Evolutionary conservation across 1,140 invertebrate species (phyloP), one percentile per base, ranked within the genome.

Genomic region (Pantala flavescens): DNA sequence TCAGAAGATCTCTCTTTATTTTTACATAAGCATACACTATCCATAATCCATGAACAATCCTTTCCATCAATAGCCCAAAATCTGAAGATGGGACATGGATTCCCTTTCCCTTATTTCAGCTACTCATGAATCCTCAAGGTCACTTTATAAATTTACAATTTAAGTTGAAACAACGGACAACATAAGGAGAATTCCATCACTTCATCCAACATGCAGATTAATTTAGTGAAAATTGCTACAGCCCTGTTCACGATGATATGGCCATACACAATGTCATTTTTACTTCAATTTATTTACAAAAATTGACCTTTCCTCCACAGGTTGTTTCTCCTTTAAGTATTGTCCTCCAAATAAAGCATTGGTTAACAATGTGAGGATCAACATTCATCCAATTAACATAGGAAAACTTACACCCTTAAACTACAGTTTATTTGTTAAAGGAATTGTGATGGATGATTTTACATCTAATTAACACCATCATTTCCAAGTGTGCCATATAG

Each of bases 331-430:
- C 5, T 63, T 63, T 63, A 63, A 63, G 49, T 63, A 63, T 63
- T 63, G 49, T 63, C 49, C 49, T 63, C 49, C 49, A 63, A 63
- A 63, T 63, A 63, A 63, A 19, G 14, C 12, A 63, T 63, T 21
- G n/a, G 14, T 63, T 21, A 63, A 63, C 49, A 63, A 63, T 63
- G 49, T 63, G 49, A 63, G 49, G 49, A 63, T 63, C 49, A 63
- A 63, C 49, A 63, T 63, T 63, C 49, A 63, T 63, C 49, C 49
- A 63, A 21, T 63, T 63, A 63, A 63, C n/a, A 63, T 63, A 63
- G 49, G 49, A 63, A 63, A 63, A 63, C 49, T 63, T 63, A 63
- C 49, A 63, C 49, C 49, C 49, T 63, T 63, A 63, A 16, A 63
- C 28, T 36, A 36, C 28, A 36, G 28, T 36, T 36, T 63, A 63